Conservation (phyloP, 2,797 vertebrate species). For the Microhierax caerulescens region DNA sequence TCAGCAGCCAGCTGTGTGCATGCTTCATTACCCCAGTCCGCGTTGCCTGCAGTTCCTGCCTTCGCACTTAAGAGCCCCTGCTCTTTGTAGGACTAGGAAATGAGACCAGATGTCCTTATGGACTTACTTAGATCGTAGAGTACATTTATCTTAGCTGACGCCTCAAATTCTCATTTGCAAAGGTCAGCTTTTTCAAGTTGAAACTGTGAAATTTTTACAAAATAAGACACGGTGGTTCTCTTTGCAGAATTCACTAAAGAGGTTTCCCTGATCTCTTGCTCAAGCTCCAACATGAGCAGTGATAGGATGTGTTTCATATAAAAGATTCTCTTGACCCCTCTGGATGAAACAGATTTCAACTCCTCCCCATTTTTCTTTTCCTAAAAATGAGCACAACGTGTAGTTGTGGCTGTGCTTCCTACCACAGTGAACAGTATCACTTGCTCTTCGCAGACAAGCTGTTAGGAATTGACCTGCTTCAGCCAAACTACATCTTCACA, state of each 20-base stretch:
- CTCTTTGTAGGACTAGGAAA: not conserved
- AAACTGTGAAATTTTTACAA: not conserved
- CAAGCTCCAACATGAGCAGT: not conserved
- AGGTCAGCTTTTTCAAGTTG: not conserved
- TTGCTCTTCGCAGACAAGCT: not conserved
- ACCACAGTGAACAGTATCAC: too few relatives aligned
- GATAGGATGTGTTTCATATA: too few relatives aligned
- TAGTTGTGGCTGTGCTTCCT: not conserved
- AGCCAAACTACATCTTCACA: not conserved
- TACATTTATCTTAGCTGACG: not conserved
- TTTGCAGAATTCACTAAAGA: not conserved
- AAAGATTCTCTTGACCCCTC: not conserved
- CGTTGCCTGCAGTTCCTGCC: rapidly evolving
- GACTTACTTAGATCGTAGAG: rapidly evolving
- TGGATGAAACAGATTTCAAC: not conserved
- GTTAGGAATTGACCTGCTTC: not conserved
- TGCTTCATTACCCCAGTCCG: rapidly evolving
- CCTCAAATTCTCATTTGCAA: not conserved
- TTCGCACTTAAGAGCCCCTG: not conserved
- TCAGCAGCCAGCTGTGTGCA: rapidly evolving
- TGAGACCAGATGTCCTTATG: not conserved
- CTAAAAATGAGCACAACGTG: rapidly evolving
- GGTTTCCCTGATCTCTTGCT: not conserved
- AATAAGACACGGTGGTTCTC: not conserved
- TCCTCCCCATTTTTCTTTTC: not conserved